A percentile compares a stretch with the other conserved stretches of the same genome.
Conservation (phyloP, 2,888 invertebrate genomes). For the Mythimna loreyi region DNA sequence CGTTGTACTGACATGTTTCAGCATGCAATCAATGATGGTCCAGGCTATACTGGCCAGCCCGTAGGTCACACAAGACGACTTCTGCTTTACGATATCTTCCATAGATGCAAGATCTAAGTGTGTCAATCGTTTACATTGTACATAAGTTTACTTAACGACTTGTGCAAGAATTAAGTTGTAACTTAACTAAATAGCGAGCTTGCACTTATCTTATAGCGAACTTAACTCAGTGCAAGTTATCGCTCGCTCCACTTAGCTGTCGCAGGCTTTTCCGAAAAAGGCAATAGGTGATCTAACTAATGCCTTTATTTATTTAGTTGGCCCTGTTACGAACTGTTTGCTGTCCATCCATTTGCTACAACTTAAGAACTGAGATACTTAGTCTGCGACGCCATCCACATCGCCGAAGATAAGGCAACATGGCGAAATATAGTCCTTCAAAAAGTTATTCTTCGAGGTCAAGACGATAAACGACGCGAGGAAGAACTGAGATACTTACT, state of each 20-base stretch:
- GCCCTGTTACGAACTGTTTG: background rate
- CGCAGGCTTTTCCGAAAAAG: conserved; percentile 15
- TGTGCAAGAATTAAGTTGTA: conserved; percentile 49
- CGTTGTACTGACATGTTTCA: background rate
- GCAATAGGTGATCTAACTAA: background rate
- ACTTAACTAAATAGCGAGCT: conserved; percentile 17
- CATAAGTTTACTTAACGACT: conserved; percentile 38
- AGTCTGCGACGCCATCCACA: no score
- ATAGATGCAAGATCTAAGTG: conserved; percentile 24
- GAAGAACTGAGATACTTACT: no score
- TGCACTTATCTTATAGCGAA: conserved; percentile 28
- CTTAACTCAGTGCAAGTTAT: conserved; percentile 17
- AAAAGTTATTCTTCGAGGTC: no score
- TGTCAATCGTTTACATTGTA: conserved; percentile 46
- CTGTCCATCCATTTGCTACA: background rate
- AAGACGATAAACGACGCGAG: no score
- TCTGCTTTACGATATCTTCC: conserved; percentile 8
- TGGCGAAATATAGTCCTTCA: no score
- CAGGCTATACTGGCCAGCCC: conserved; percentile 6
- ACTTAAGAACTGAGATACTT: background rate
- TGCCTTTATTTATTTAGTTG: background rate
- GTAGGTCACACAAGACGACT: background rate
- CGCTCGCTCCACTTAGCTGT: background rate
- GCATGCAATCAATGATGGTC: background rate
- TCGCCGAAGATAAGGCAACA: no score